These are phyloP conservation scores for Acanthococcus lagerstroemiae DNA, from an alignment of 2,888 invertebrate species.

Conservation along the genomic window DNA sequence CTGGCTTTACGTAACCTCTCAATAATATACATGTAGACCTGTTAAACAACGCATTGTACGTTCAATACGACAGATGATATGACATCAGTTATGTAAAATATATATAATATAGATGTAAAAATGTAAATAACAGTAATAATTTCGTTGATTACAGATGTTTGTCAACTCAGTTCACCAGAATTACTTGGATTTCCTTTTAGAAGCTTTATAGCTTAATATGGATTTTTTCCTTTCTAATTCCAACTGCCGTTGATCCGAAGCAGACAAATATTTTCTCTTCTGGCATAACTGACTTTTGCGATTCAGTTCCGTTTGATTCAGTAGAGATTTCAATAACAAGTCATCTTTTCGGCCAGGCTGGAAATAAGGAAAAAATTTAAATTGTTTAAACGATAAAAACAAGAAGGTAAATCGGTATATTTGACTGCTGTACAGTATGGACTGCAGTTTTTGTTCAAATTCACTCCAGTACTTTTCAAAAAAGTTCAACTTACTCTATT, in stretches of 20 bases:
- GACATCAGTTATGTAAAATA: too few species aligned
- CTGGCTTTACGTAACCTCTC: too few species aligned
- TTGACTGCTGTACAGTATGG: too few species aligned
- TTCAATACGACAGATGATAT: too few species aligned
- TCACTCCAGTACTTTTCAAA: neutral
- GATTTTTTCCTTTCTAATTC: neutral
- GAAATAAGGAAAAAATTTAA: constrained; percentile 39
- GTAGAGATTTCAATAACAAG: constrained; percentile 50
- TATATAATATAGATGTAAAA: too few species aligned
- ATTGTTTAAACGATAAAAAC: too few species aligned
- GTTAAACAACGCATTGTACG: too few species aligned
- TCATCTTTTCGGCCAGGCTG: constrained; percentile 54
- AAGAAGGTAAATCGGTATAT: too few species aligned
- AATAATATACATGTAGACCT: too few species aligned
- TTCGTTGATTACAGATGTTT: too few species aligned
- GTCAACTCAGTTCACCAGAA: too few species aligned
- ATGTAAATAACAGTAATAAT: too few species aligned
- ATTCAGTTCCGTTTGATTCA: constrained; percentile 36
- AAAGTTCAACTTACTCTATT: constrained; percentile 29
- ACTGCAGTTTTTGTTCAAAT: neutral
- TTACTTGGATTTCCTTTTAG: neutral
- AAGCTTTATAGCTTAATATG: neutral
- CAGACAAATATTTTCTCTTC: neutral
- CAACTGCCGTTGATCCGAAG: neutral
- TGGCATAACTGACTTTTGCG: neutral